A percentile compares a stretch with the other conserved stretches of the same genome.
These are phyloP conservation scores for Platichthys flesus DNA, from an alignment of 2,113 vertebrate species.

Conservation along the genomic window DNA sequence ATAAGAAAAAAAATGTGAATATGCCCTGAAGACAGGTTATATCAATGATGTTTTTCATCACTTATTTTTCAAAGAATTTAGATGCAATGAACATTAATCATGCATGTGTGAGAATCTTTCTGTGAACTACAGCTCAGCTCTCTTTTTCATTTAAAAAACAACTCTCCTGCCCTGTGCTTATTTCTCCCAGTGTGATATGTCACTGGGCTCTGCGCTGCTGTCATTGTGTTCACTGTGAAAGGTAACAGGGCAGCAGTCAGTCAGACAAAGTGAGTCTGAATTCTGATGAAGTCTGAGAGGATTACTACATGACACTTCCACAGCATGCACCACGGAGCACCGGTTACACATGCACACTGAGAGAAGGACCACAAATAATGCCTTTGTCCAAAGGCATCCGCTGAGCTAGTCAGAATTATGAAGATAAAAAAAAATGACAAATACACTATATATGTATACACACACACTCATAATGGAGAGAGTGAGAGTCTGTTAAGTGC, in stretches of 20 bases:
- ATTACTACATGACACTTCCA: conserved; percentile 72
- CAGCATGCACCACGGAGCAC: conserved; percentile 26
- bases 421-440: conserved; percentile 1
- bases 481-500: conserved; percentile 59
- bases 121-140: conserved; percentile 3
- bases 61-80: conserved; percentile 43
- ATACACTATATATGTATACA: conserved; percentile 1
- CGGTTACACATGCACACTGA: background rate
- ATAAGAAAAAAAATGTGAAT: conserved; percentile 29
- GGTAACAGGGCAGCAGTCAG: conserved; percentile 46
- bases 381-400: conserved; percentile 17
- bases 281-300: conserved; percentile 58
- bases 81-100: conserved; percentile 47
- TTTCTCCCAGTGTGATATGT: conserved; percentile 3
- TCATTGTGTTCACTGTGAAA: conserved; percentile 26
- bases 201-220: conserved; percentile 10
- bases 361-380: conserved; percentile 23
- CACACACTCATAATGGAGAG: conserved; percentile 1
- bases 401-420: conserved; percentile 47
- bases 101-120: conserved; percentile 19
- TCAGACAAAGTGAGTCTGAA: conserved; percentile 50
- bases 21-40: conserved; percentile 31
- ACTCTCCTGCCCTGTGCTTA: background rate
- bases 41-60: conserved; percentile 51
- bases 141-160: background rate